Evolutionary conservation across 2,888 invertebrate species (phyloP).

Genomic region (Diarsia mendica): DNA sequence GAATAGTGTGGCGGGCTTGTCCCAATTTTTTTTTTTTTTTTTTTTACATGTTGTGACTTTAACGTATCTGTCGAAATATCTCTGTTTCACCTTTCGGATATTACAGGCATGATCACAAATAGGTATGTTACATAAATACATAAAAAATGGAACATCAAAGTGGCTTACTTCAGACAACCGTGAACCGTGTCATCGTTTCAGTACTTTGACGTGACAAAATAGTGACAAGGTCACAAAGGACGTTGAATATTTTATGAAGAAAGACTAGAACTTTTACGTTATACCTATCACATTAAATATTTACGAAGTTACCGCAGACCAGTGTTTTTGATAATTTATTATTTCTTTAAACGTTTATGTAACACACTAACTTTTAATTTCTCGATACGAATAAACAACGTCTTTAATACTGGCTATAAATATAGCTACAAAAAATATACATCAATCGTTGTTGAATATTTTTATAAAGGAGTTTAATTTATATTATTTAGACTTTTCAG

Average conservation of each 20-base stretch:
- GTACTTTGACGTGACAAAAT: background rate
- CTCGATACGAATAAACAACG: background rate
- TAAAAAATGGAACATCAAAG: no score
- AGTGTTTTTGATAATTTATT: background rate
- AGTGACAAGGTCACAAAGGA: background rate
- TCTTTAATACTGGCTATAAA: background rate
- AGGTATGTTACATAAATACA: no score
- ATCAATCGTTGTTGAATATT: background rate
- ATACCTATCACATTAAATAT: conserved; percentile 3
- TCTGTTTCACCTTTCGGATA: no score
- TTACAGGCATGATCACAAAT: no score
- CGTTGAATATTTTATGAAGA: conserved; percentile 36
- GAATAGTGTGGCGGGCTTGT: no score
- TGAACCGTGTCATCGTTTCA: background rate
- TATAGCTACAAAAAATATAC: background rate
- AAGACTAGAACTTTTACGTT: background rate
- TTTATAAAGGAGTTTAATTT: background rate
- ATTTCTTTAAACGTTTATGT: background rate
- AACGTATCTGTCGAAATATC: no score
- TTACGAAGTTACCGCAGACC: background rate
- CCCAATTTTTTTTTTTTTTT: no score
- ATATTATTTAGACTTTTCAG: background rate
- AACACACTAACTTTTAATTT: background rate
- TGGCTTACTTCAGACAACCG: background rate
- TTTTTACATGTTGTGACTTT: no score